Percentiles rank a stretch among this genome's conserved stretches.
These are phyloP conservation scores for Empis livida DNA, from an alignment of 2,888 invertebrate species.

Conservation along the genomic window DNA sequence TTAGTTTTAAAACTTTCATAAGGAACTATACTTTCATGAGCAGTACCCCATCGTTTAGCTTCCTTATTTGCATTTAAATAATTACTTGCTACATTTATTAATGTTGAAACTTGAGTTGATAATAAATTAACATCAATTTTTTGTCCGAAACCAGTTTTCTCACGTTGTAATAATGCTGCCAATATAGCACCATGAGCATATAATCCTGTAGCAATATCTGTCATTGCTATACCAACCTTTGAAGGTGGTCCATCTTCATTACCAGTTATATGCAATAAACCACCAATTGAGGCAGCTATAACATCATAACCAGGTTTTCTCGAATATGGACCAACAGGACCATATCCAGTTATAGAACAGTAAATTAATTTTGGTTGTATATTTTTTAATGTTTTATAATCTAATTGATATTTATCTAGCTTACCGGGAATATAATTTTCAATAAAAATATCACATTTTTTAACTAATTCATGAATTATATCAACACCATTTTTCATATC, in stretches of 20 bases:
- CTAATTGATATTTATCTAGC: slow-evolving; percentile 58
- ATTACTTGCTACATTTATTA: slow-evolving; percentile 82
- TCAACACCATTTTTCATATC: slow-evolving; percentile 64
- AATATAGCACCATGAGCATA: slow-evolving; percentile 92
- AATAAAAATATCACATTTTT: slow-evolving; percentile 71
- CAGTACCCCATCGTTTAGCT: slow-evolving; percentile 76
- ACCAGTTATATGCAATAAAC: slow-evolving; percentile 81
- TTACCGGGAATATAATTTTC: slow-evolving; percentile 94
- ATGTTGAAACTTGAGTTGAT: slow-evolving; percentile 77
- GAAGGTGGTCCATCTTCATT: slow-evolving; percentile 70
- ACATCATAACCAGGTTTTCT: slow-evolving; percentile 91
- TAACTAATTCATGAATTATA: slow-evolving; percentile 57
- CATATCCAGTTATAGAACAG: slow-evolving; percentile 90
- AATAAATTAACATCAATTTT: slow-evolving; percentile 90
- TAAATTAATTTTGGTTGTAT: slow-evolving; percentile 74
- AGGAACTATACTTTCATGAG: slow-evolving; percentile 88
- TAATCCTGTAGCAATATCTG: slow-evolving; percentile 87
- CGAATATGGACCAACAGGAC: slow-evolving; percentile 72
- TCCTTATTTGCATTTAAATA: slow-evolving; percentile 76
- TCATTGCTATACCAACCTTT: slow-evolving; percentile 86
- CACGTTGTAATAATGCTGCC: slow-evolving; percentile 71
- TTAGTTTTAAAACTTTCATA: slow-evolving; percentile 79
- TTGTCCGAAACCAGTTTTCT: slow-evolving; percentile 70
- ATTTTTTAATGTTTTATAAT: slow-evolving; percentile 58
- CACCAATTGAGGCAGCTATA: slow-evolving; percentile 86